A percentile compares a stretch with the other conserved stretches of the same genome.
Evolutionary conservation across 2,797 vertebrate species (phyloP).

Genomic region (Betta splendens): DNA sequence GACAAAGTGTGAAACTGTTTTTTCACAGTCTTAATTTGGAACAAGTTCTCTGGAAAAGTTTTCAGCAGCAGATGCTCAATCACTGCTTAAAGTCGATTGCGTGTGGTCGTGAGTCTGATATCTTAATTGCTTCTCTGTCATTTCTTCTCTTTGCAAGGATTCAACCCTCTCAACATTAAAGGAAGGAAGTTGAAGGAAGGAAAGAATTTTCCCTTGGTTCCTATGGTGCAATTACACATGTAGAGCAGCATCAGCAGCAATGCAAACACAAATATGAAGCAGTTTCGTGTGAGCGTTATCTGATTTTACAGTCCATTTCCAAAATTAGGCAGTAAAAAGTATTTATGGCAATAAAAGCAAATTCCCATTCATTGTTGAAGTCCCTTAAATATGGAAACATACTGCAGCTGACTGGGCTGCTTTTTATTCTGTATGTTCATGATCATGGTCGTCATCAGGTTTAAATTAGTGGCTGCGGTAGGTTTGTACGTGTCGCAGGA

Average conservation of each 20-base stretch:
- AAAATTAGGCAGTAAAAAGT: too few species aligned
- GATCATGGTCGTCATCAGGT: too few species aligned
- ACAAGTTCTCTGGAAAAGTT: not conserved
- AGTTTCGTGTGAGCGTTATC: too few species aligned
- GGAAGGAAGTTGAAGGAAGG: too few species aligned
- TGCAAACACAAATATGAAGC: too few species aligned
- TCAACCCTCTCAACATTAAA: not conserved
- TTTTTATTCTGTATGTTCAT: too few species aligned
- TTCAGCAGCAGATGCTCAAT: not conserved
- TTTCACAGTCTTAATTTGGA: not conserved
- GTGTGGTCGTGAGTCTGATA: too few species aligned
- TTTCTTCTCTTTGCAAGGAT: too few species aligned
- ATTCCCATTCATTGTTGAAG: not conserved
- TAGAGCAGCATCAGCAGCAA: slow-evolving; percentile 1
- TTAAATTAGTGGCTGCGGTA: too few species aligned
- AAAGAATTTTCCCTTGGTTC: not conserved
- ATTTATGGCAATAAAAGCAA: not conserved
- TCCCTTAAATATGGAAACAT: not conserved
- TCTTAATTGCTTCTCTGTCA: not conserved
- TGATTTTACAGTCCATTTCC: too few species aligned
- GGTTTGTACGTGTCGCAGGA: too few species aligned
- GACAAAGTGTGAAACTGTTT: not conserved
- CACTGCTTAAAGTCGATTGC: not conserved
- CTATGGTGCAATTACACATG: not conserved
- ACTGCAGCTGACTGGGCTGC: too few species aligned